Conservation (phyloP, 1,140 invertebrate genomes). For the Glossosoma conforme region DNA sequence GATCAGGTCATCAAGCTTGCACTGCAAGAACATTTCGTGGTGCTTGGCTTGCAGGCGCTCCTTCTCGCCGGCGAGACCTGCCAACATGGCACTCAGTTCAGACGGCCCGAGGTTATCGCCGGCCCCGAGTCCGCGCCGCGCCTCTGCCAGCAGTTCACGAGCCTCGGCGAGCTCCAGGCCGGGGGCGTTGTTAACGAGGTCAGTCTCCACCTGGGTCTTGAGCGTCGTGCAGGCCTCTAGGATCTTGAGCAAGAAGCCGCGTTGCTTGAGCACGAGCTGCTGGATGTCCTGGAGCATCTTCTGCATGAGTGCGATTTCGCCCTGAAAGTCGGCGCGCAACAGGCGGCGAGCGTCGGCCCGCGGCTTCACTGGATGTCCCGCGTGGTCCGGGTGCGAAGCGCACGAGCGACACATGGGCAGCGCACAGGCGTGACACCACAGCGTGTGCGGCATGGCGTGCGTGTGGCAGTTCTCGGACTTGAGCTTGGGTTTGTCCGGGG, state of each 20-base stretch:
- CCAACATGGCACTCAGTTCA: slow-evolving; percentile 54
- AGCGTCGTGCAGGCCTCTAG: slow-evolving; percentile 66
- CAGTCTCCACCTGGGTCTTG: slow-evolving; percentile 66
- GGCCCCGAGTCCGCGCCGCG: slow-evolving; percentile 38
- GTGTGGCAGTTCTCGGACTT: slow-evolving; percentile 61
- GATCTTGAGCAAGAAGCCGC: slow-evolving; percentile 67
- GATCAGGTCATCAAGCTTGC: slow-evolving; percentile 65
- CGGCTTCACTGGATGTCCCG: slow-evolving; percentile 61
- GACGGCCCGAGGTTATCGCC: slow-evolving; percentile 39
- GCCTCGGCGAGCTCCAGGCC: slow-evolving; percentile 61
- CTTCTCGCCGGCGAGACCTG: slow-evolving; percentile 55
- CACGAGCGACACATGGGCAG: slow-evolving; percentile 62
- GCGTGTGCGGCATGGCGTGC: slow-evolving; percentile 65
- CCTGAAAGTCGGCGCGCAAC: slow-evolving; percentile 57
- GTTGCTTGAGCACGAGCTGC: slow-evolving; percentile 60
- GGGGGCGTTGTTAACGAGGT: slow-evolving; percentile 61
- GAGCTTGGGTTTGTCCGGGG: slow-evolving; percentile 31
- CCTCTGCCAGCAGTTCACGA: slow-evolving; percentile 57
- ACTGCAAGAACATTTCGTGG: slow-evolving; percentile 67
- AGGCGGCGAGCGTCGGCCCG: slow-evolving; percentile 63
- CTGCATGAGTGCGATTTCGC: slow-evolving; percentile 45
- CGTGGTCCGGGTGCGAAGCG: slow-evolving; percentile 58
- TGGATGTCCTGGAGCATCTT: slow-evolving; percentile 59
- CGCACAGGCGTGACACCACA: slow-evolving; percentile 69
- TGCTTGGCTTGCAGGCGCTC: slow-evolving; percentile 61